Evolutionary conservation across 2,888 invertebrate species (phyloP).

Genomic region (Eledona agricola): DNA sequence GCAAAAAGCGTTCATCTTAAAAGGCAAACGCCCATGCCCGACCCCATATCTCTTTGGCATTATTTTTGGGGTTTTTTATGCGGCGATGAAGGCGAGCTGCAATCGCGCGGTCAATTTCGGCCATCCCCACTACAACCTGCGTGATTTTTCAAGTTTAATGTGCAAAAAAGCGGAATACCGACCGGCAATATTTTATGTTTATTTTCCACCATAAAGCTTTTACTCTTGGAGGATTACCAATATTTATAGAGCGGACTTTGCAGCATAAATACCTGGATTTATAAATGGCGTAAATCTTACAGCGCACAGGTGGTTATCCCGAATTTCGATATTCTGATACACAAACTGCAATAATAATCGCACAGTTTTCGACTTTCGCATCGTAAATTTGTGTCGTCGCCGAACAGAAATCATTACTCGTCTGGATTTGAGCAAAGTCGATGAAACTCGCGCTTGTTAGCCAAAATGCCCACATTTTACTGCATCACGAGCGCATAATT

Average conservation of each 20-base stretch:
- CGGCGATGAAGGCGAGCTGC: no score
- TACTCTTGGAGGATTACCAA: conserved; percentile 38
- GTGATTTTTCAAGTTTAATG: conserved; percentile 35
- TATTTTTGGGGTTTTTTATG: no score
- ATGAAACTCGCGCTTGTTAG: conserved; percentile 17
- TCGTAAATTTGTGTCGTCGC: conserved; percentile 31
- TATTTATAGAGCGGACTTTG: conserved; percentile 38
- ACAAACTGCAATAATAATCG: conserved; percentile 4
- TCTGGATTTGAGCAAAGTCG: conserved; percentile 18
- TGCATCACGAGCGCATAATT: background rate
- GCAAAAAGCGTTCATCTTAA: no score
- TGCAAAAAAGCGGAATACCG: conserved; percentile 29
- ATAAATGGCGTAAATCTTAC: conserved; percentile 37
- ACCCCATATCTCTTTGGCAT: no score
- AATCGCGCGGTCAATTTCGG: conserved; percentile 15
- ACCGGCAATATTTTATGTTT: conserved; percentile 33
- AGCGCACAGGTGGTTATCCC: conserved; percentile 38
- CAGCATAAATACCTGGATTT: conserved; percentile 39
- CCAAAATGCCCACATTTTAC: conserved; percentile 4
- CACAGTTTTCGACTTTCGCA: conserved; percentile 28
- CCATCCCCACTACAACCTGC: conserved; percentile 3
- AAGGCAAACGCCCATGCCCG: no score
- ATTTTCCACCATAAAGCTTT: conserved; percentile 36
- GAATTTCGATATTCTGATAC: conserved; percentile 36
- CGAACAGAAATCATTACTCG: conserved; percentile 30